Conservation (phyloP, 1,140 invertebrate genomes). For the Drosophila serrata region DNA sequence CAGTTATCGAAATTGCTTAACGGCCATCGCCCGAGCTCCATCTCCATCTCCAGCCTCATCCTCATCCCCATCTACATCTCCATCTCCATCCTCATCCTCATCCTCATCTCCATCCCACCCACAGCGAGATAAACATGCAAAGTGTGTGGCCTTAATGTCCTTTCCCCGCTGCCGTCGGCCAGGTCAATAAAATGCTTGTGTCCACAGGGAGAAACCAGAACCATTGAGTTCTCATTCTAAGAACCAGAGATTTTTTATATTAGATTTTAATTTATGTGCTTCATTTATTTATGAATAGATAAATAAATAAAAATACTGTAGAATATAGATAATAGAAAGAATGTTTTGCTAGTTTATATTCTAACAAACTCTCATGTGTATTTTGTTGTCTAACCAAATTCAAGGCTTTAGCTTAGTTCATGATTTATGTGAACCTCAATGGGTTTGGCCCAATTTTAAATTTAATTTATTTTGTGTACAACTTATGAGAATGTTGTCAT, state of each 20-base stretch:
- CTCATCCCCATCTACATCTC: not conserved
- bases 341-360: not conserved
- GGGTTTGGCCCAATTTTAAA: not conserved
- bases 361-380: not conserved
- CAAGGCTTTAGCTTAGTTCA: not conserved
- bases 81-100: not conserved
- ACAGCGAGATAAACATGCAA: constrained; percentile 60
- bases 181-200: constrained; percentile 50
- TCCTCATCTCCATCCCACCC: constrained; percentile 8
- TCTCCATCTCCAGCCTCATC: not conserved
- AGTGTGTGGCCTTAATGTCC: constrained; percentile 57
- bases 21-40: constrained; percentile 3
- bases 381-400: not conserved
- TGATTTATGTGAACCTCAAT: not conserved
- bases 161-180: constrained; percentile 17
- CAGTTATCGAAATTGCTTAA: constrained; percentile 74
- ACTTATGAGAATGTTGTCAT: not conserved
- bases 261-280: not conserved
- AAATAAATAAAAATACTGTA: not conserved
- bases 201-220: constrained; percentile 19
- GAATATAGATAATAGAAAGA: not conserved
- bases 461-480: not conserved
- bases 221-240: not conserved
- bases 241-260: too few relatives aligned
- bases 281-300: not conserved